Evolutionary conservation across 2,888 invertebrate genomes (phyloP), one percentile per base, ranked within the genome.

Genomic region (Seira musarum): DNA sequence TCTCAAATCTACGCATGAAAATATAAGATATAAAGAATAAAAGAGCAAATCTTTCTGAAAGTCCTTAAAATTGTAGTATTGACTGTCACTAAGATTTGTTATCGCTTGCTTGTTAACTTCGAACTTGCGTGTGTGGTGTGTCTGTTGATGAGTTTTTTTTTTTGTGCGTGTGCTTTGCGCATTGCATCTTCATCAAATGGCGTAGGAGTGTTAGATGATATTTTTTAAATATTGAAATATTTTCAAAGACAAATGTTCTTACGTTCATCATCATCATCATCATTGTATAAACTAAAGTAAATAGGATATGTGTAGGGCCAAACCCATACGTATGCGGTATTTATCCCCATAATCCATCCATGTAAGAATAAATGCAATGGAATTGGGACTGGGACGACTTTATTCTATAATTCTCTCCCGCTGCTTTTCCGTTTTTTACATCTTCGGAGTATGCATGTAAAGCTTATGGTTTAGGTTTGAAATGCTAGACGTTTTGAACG

Each of bases 361-460:
- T 40, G 40, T 40, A 40, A 13, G 40, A 40, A 40, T 40, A 40
- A 40, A 40, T 40, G 40, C 13, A n/a, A n/a, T n/a, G 13, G 25
- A 35, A 8, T 63, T 8, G 13, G 53, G 49, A 65, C 30, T 15
- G 13, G 40, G 61, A 65, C 21, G 21, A 68, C 46, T 24, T n/a
- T 40, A 53, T 63, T 25, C 67, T 63, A 67, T 73, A 67, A 79
- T 67, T 79, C 79, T 73, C 79, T 73, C 79, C 79, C 61, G 73
- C 79, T 79, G 73, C 57, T 79, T 79, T 73, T 68, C 79, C 79
- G 73, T 79, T 66, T 66, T 40, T 21, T n/a, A 65, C 57, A 65
- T 77, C 70, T 70, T 72, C 70, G 35, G 64, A 40, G 40, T n/a
- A n/a, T n/a, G n/a, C n/a, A n/a, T n/a, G n/a, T n/a, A n/a, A n/a